Conservation (phyloP, 2,113 vertebrate species). For the Plectropomus leopardus region DNA sequence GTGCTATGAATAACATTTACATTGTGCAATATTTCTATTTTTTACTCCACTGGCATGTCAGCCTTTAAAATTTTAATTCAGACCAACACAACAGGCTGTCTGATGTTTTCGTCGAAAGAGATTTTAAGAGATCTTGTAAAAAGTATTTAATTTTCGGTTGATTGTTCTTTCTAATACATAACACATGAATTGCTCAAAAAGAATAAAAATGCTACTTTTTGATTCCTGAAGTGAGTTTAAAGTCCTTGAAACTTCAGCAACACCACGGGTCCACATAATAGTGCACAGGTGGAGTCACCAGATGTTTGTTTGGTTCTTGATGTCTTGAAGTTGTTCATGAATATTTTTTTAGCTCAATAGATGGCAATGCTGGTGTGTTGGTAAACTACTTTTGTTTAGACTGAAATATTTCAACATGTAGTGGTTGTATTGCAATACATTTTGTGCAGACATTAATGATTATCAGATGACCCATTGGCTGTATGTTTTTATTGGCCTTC, state of each 20-base stretch:
- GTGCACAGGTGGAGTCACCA: slow-evolving; percentile 1
- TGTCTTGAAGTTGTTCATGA: not conserved
- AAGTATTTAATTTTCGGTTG: not conserved
- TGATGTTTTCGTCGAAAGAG: slow-evolving; percentile 11
- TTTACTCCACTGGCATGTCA: not conserved
- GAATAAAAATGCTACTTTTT: not conserved
- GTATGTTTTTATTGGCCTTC: no score
- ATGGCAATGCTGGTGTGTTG: not conserved
- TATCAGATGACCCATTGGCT: not conserved
- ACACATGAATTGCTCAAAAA: slow-evolving; percentile 3
- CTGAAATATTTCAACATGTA: not conserved
- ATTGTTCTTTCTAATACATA: slow-evolving; percentile 27
- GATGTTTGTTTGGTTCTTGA: not conserved
- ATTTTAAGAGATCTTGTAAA: slow-evolving; percentile 9
- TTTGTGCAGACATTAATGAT: not conserved
- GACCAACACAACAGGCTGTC: not conserved
- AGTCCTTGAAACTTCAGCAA: not conserved
- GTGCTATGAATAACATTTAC: slow-evolving; percentile 28
- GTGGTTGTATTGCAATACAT: not conserved
- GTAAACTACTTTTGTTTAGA: not conserved
- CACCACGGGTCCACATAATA: not conserved
- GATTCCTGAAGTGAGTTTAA: not conserved
- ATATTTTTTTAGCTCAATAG: not conserved
- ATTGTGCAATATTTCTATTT: not conserved
- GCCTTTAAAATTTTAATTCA: not conserved